Base-by-base conservation (phyloP, 2,797 vertebrate genomes). In the Falco peregrinus region DNA sequence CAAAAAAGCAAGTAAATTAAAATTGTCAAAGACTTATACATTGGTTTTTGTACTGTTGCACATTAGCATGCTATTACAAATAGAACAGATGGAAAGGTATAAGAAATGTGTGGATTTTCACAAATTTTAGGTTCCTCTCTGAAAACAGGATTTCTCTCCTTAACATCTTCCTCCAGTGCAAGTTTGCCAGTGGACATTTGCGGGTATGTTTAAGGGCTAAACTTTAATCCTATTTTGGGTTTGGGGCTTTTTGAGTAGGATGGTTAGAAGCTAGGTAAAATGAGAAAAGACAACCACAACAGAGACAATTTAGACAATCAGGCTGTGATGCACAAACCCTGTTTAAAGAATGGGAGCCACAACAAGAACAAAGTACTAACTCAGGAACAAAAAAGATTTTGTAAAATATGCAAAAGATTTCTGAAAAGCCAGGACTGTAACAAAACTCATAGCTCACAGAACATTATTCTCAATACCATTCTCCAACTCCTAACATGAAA, bases 81-180 rank as follows among this genome's bases (percentile, higher is more conserved):
- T 1, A 60, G 7, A 6, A 5, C 0, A 0, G 8, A 24, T 43
- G 9, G 56, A 92, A 67, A 4, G 10, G 2, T 5, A 33, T 37
- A 88, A 87, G 12, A 84, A 79, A 51, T 10, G 2, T 45, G 14
- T 16, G 37, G n/a, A 56, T 84, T 82, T 93, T 53, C 56, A 70
- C 21, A 57, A 54, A 45, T 31, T 75, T 81, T 71, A 6, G 28
- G 31, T n/a, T 76, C 2, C 37, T n/a, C 64, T 81, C 26, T 43
- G 33, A 5, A 39, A 84, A 45, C 2, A 56, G 8, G 5, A 51
- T 39, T 63, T 87, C 10, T 65, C 6, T 61, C 43, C 3, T 63
- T 51, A 61, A 39, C 31, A 71, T 35, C 48, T 39, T 48, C 25
- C 63, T 48, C 31, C 3, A 61, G 28, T 5, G 70, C 2, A 67